Evolutionary conservation across 1,140 invertebrate species (phyloP).

Genomic region (Myzus persicae): DNA sequence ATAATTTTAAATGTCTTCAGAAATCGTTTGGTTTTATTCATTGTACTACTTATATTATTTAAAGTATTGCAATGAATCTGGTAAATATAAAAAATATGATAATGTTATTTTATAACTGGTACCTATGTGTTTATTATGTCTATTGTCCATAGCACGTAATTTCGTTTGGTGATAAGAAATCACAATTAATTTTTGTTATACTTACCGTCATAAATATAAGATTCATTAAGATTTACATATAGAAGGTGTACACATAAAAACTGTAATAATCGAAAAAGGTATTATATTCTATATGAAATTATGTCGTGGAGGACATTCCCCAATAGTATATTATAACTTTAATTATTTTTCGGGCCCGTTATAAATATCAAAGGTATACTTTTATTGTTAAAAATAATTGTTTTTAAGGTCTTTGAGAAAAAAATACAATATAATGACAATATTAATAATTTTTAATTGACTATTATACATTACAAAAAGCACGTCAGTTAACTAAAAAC

Average conservation of each 20-base stretch:
- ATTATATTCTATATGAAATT: background rate
- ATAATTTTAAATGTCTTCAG: background rate
- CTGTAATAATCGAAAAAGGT: background rate
- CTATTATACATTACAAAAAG: background rate
- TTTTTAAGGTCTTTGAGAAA: background rate
- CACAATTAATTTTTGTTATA: background rate
- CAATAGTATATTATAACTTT: background rate
- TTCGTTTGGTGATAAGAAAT: background rate
- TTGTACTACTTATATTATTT: background rate
- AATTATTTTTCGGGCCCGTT: constrained; percentile 13
- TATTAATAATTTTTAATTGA: constrained; percentile 23
- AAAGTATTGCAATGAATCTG: background rate
- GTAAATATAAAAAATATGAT: background rate
- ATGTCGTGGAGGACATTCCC: background rate
- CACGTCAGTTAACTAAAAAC: background rate
- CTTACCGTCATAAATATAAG: background rate
- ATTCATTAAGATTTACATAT: background rate
- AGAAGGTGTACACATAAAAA: background rate
- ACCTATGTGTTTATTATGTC: background rate
- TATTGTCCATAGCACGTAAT: background rate
- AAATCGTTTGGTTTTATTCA: background rate
- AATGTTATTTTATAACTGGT: background rate
- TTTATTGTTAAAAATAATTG: constrained; percentile 21
- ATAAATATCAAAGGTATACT: background rate
- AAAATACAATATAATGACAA: background rate